Evolutionary conservation across 2,888 invertebrate genomes (phyloP).

Genomic region (Xanthia togata): DNA sequence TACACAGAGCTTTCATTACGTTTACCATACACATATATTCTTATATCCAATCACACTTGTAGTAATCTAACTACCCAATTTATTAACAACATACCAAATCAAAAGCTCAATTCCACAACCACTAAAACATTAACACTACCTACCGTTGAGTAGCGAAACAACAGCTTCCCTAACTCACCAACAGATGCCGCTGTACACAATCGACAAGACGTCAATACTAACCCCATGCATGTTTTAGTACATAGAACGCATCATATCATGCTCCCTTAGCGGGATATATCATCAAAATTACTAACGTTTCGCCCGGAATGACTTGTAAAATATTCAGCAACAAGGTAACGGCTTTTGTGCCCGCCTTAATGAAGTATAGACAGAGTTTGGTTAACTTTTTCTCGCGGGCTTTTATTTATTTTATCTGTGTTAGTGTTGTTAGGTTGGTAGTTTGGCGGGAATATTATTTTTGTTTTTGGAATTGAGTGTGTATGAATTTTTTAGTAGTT

Average conservation of each 20-base stretch:
- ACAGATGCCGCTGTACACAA: conserved; percentile 80
- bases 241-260: conserved; percentile 80
- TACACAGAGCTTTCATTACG: not conserved
- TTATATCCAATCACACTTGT: not conserved
- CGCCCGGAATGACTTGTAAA: conserved; percentile 84
- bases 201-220: conserved; percentile 81
- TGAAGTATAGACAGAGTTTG: conserved; percentile 79
- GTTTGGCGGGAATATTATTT: conserved; percentile 48
- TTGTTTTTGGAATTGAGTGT: conserved; percentile 49
- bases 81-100: conserved; percentile 22
- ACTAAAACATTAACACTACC: conserved; percentile 62
- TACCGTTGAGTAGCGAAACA: conserved; percentile 70
- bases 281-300: conserved; percentile 85
- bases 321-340: conserved; percentile 86
- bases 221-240: conserved; percentile 83
- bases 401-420: conserved; percentile 68
- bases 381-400: conserved; percentile 65
- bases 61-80: conserved; percentile 8
- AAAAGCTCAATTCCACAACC: conserved; percentile 34
- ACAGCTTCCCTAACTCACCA: conserved; percentile 42
- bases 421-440: conserved; percentile 63
- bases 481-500: conserved; percentile 50
- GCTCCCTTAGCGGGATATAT: conserved; percentile 81
- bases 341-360: conserved; percentile 85
- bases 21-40: not conserved